phyloP scores from a whole-genome alignment of 1,140 invertebrate species.

The Bombus breviceps region DNA sequence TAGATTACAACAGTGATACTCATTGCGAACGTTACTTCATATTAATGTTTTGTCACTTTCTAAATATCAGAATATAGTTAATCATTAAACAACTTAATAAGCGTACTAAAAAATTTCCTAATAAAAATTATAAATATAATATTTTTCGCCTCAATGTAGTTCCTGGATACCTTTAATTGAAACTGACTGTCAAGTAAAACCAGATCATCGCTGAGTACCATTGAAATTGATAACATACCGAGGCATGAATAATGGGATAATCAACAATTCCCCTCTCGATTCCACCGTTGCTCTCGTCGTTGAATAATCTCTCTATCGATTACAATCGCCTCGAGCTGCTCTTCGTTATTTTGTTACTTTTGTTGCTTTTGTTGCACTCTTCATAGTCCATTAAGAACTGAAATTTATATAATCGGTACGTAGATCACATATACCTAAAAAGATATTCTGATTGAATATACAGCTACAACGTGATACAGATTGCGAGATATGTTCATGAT shows the following conservation, averaged over 20 bases:
- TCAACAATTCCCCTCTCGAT: not conserved
- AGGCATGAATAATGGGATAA: conserved; percentile 9
- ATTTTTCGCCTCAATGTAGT: too few relatives aligned
- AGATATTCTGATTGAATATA: not conserved
- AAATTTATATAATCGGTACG: not conserved
- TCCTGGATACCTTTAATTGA: not conserved
- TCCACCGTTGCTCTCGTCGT: not conserved
- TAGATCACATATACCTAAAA: not conserved
- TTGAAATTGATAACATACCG: not conserved
- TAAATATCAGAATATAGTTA: not conserved
- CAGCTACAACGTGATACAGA: not conserved
- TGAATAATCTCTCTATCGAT: conserved; percentile 1
- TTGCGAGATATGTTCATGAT: not conserved
- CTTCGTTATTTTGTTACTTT: not conserved
- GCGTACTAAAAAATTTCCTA: not conserved
- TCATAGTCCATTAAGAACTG: conserved; percentile 1
- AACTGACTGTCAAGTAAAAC: not conserved
- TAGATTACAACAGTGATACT: conserved; percentile 46
- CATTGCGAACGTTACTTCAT: not conserved
- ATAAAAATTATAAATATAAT: not conserved
- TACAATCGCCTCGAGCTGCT: not conserved
- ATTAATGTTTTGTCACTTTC: not conserved
- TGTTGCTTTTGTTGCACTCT: too few relatives aligned
- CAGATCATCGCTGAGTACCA: not conserved
- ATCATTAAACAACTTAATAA: not conserved